Conservation (phyloP, 2,888 invertebrate genomes). For the Agrochola macilenta region DNA sequence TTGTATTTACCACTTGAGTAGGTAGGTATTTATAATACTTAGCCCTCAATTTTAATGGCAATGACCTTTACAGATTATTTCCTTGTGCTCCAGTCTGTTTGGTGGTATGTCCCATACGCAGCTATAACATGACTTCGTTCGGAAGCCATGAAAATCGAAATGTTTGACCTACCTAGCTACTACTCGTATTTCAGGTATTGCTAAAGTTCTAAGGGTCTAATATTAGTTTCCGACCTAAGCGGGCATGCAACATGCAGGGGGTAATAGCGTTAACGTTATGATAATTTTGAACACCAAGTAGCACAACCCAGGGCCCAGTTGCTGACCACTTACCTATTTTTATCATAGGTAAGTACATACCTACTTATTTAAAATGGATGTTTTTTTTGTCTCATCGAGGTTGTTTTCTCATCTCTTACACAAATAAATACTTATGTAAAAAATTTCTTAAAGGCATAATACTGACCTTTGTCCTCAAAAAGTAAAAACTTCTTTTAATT, state of each 20-base stretch:
- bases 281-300: background rate
- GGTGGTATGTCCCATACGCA: background rate
- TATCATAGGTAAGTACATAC: background rate
- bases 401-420: background rate
- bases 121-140: background rate
- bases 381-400: background rate
- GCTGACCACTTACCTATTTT: background rate
- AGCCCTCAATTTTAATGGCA: background rate
- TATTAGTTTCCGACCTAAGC: too few relatives aligned
- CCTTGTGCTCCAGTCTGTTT: background rate
- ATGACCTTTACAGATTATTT: background rate
- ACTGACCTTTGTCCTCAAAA: slow-evolving; percentile 22
- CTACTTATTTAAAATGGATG: background rate
- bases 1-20: background rate
- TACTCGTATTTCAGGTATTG: background rate
- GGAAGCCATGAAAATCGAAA: background rate
- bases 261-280: background rate
- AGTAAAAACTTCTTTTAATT: background rate
- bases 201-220: too few relatives aligned
- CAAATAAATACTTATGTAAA: background rate
- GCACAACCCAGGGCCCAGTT: background rate
- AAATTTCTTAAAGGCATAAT: background rate
- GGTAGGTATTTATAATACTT: background rate
- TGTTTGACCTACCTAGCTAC: too few relatives aligned
- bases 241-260: background rate